These are phyloP conservation scores for Chamaetylas fuelleborni DNA, from an alignment of 2,113 vertebrate species.

Conservation along the genomic window DNA sequence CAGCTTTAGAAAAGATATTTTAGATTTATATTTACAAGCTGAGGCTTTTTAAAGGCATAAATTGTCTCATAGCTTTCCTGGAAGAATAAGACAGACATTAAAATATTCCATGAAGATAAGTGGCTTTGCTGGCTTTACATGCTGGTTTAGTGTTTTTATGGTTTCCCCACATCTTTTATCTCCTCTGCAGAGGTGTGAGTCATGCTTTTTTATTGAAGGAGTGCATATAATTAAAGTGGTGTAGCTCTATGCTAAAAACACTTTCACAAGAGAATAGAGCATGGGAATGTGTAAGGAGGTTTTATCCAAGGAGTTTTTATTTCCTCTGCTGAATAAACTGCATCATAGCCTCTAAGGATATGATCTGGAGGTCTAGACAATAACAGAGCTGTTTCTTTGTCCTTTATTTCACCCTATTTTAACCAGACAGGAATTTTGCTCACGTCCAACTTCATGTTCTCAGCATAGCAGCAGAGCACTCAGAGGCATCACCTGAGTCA, in stretches of 20 bases:
- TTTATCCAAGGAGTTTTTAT: slow-evolving; percentile 5
- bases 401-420: background rate
- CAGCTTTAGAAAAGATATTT: background rate
- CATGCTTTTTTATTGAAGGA: slow-evolving; percentile 13
- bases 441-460: background rate
- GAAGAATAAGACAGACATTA: background rate
- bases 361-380: background rate
- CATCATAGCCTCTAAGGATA: background rate
- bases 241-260: background rate
- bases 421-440: background rate
- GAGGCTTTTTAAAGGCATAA: background rate
- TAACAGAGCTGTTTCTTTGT: background rate
- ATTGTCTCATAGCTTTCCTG: background rate
- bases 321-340: background rate
- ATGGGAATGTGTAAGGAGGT: background rate
- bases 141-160: slow-evolving; percentile 1
- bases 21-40: background rate
- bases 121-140: background rate
- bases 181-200: background rate
- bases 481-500: background rate
- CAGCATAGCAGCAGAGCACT: background rate
- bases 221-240: background rate
- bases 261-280: background rate
- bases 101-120: slow-evolving; percentile 15
- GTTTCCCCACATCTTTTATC: slow-evolving; percentile 37